phyloP scores from a whole-genome alignment of 2,113 vertebrate genomes.

The Microtus richardsoni region DNA sequence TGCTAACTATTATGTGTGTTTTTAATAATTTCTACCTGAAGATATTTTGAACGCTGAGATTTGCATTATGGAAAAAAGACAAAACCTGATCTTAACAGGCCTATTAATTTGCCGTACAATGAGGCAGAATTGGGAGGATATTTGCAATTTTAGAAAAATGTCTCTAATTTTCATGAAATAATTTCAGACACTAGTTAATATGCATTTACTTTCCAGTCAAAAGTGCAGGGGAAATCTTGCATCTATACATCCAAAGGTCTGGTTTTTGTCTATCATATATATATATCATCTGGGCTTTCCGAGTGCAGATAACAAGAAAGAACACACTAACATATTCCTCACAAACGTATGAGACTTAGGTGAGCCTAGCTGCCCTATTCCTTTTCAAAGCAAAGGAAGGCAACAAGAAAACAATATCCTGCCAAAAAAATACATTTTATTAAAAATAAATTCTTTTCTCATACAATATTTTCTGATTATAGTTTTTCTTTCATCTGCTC shows the following conservation, averaged over 20 bases:
- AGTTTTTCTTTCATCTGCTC: background rate
- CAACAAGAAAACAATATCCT: no score
- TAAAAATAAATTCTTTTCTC: background rate
- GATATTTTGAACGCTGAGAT: slow-evolving; percentile 39
- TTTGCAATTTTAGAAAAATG: slow-evolving; percentile 71
- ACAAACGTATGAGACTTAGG: background rate
- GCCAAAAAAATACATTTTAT: background rate
- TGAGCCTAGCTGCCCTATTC: background rate
- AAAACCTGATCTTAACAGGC: slow-evolving; percentile 59
- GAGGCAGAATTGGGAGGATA: slow-evolving; percentile 47
- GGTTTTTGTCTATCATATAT: background rate
- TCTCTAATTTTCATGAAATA: slow-evolving; percentile 71
- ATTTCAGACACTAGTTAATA: slow-evolving; percentile 59
- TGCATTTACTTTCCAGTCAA: slow-evolving; percentile 56
- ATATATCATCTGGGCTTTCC: background rate
- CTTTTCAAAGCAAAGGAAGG: background rate
- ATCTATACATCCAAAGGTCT: background rate
- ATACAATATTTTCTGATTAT: background rate
- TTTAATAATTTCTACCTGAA: slow-evolving; percentile 54
- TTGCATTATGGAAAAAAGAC: slow-evolving; percentile 44
- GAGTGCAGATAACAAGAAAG: background rate
- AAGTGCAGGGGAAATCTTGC: background rate
- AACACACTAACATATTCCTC: background rate
- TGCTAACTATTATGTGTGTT: slow-evolving; percentile 55
- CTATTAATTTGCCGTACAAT: slow-evolving; percentile 67